Base-by-base conservation (phyloP, 2,888 invertebrate species). In the Molanna angustata region DNA sequence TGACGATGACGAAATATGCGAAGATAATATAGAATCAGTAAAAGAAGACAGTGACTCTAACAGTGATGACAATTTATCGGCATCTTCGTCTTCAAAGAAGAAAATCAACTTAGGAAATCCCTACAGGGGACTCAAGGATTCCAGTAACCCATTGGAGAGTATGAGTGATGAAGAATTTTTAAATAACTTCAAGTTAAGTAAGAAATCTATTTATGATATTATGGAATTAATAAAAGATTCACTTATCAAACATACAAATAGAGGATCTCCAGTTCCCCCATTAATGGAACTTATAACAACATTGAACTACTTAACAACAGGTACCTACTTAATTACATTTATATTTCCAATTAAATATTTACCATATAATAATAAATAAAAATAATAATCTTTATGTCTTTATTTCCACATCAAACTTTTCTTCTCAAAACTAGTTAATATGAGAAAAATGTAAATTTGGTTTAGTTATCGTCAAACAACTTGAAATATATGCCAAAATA, bases 251-350 rank as follows among this genome's bases (percentile, higher is more conserved):
- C 44, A 50, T 9, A 58, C 51, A 7, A 61, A 61, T 39, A 43
- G 61, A 18, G 60, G 61, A 14, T 43, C 53, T 40, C 61, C 61
- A 4, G 57, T 61, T 1, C 57, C 61, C 6, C 61, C 62, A n/a
- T 45, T 62, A 3, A 57, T 59, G 22, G 56, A 58, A 54, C 44
- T 62, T 20, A 48, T 62, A 14, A 61, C 59, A 14, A 61, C 62
- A 22, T 32, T 62, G 14, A 57, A 54, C 42, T 62, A 61, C 44
- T 37, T 62, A 21, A 56, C 60, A 11, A 53, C 59, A 19, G 62
- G 62, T 51, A 50, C 37, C 44, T 21, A 22, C 19, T 40, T n/a
- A n/a, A n/a, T n/a, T n/a, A n/a, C n/a, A n/a, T n/a, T n/a, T n/a
- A n/a, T n/a, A n/a, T n/a, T n/a, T n/a, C n/a, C n/a, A n/a, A n/a